Percentiles rank a stretch among this genome's conserved stretches.
phyloP scores from a whole-genome alignment of 2,888 invertebrate species.

The Hetaerina titia region DNA sequence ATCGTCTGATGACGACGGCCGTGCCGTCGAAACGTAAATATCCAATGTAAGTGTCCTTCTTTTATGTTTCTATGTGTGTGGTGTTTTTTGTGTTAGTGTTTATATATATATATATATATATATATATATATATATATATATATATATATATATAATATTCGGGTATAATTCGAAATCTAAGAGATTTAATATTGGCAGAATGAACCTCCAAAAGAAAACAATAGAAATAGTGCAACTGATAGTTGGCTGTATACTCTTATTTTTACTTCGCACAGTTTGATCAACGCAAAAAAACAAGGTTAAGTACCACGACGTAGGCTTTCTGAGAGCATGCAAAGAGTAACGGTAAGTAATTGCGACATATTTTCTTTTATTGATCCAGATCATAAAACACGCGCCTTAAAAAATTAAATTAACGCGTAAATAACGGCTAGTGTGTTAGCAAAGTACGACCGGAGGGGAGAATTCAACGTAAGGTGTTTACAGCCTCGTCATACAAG shows the following conservation, averaged over 20 bases:
- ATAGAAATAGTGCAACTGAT: neutral
- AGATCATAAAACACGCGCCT: neutral
- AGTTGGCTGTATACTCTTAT: neutral
- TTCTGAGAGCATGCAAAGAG: neutral
- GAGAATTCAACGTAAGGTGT: neutral
- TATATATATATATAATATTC: too few relatives aligned
- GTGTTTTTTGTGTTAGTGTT: too few relatives aligned
- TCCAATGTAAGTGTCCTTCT: too few relatives aligned
- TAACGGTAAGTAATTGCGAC: constrained; percentile 21
- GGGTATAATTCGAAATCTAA: too few relatives aligned
- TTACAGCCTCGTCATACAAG: neutral
- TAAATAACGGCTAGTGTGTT: neutral
- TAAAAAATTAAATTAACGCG: neutral
- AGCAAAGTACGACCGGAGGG: neutral
- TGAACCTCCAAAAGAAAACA: neutral
- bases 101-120: too few relatives aligned
- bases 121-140: too few relatives aligned
- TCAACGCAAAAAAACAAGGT: neutral
- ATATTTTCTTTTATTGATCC: neutral
- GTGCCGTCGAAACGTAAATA: too few relatives aligned
- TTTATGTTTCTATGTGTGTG: too few relatives aligned
- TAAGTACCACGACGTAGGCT: neutral
- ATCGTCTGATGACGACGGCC: too few relatives aligned
- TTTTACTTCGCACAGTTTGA: neutral
- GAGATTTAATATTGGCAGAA: too few relatives aligned